Base-by-base conservation (phyloP, 35 echinoderm and acorn worm species). In the Apostichopus japonicus region DNA sequence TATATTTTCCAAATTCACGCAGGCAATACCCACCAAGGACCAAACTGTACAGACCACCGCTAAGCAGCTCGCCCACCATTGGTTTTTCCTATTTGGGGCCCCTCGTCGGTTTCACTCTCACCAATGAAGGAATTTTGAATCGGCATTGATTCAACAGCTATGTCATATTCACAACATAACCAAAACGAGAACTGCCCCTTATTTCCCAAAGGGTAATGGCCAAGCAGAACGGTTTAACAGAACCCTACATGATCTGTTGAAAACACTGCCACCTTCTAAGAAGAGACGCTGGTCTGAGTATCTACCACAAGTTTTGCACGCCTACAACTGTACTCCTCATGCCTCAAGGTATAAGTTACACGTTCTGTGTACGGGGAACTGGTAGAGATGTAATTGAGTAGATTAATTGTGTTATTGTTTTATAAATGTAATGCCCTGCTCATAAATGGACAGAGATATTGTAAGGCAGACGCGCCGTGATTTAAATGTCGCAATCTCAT, bases 121-220 rank as follows among this genome's bases (percentile, higher is more conserved):
- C 52, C 65, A 70, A 80, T 87, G 86, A 51, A 10, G 89, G 22
- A 90, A 92, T 76, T 90, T 91, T 80, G 62, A 86, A 54, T 72
- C 61, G 3, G 23, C 57, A 70, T 16, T 89, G 1, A 90, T 94
- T 54, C 54, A 81, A 53, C 4, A 23, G 0, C 61, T 90, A 13
- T 94, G 93, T 53, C 67, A 65, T 53, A 23, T 90, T 16, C 90
- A 94, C 65, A 86, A 52, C 14, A 55, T 94, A 1, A 24, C 53
- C 10, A 94, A 94, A 53, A 61, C 84, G 8, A 6, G 56, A 17
- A 88, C 93, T 6, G 80, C 84, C 0, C 93, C 93, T 1, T 92
- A 94, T 51, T 88, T 91, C 54, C 93, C 93, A 27, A 56, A 94
- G 59, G 93, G 93, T 53, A 94, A 94, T 24, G 78, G 88, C 27